These are phyloP conservation scores for Oceanites oceanicus DNA, from an alignment of 2,113 vertebrate genomes.

Conservation along the genomic window DNA sequence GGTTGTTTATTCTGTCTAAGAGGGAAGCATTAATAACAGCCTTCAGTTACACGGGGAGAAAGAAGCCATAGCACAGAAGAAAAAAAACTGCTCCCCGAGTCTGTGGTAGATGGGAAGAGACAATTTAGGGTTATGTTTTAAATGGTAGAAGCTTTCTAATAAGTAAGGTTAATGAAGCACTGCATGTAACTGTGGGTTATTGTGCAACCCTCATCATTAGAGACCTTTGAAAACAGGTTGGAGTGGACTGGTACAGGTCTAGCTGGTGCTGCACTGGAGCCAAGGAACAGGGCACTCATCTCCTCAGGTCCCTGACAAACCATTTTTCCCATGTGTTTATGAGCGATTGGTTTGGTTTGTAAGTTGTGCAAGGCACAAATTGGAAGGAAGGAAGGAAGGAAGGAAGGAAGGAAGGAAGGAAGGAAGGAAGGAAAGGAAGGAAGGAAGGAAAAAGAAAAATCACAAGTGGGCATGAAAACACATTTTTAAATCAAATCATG, in stretches of 20 bases:
- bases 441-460: background rate
- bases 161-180: background rate
- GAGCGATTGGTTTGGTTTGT: background rate
- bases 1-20: background rate
- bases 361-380: background rate
- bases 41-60: background rate
- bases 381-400: too few relatives aligned
- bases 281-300: background rate
- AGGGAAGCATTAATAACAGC: background rate
- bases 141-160: constrained; percentile 16
- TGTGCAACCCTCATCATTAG: background rate
- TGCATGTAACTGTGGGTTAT: background rate
- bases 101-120: background rate
- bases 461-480: background rate
- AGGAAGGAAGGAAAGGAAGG: too few relatives aligned
- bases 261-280: background rate
- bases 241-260: background rate
- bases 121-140: background rate
- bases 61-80: background rate
- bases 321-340: background rate
- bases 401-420: too few relatives aligned
- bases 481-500: background rate
- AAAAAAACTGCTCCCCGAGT: background rate
- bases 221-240: background rate
- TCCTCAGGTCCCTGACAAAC: background rate